Conservation (phyloP, 2,888 invertebrate genomes). For the Acleris sparsana region DNA sequence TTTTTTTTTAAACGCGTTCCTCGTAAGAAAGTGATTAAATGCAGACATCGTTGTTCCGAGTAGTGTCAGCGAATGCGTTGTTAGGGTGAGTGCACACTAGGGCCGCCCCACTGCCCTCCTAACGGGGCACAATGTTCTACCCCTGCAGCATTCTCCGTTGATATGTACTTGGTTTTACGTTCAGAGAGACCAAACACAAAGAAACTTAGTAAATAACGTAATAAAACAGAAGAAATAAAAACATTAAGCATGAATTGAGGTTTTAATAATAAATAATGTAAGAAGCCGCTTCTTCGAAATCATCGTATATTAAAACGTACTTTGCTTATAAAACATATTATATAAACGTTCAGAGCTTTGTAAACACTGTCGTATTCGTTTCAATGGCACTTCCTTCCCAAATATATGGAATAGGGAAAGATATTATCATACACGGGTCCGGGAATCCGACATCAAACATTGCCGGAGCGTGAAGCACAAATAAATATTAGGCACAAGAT, state of each 20-base stretch:
- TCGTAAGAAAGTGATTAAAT: conserved; percentile 32
- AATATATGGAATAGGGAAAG: conserved; percentile 29
- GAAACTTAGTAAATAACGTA: not conserved
- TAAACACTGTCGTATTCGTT: not conserved
- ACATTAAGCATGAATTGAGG: too few species aligned
- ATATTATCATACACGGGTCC: conserved; percentile 28
- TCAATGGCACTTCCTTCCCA: conserved; percentile 18
- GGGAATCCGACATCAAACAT: conserved; percentile 43
- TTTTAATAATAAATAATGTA: too few species aligned
- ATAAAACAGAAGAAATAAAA: not conserved
- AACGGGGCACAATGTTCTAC: conserved; percentile 32
- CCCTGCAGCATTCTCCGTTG: not conserved
- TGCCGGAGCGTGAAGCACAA: conserved; percentile 43
- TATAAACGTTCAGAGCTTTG: too few species aligned
- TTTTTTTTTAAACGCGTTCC: not conserved
- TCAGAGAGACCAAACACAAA: not conserved
- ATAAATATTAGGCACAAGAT: conserved; percentile 41
- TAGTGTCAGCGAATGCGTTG: conserved; percentile 60
- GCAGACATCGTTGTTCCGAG: not conserved
- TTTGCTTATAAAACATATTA: too few species aligned
- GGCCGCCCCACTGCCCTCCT: conserved; percentile 56
- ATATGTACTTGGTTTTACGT: not conserved
- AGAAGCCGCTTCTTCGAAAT: too few species aligned
- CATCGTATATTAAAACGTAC: too few species aligned
- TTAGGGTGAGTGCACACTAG: conserved; percentile 64